Percentiles rank a stretch among this genome's conserved stretches.
Evolutionary conservation across 2,888 invertebrate genomes (phyloP).

Genomic region (Dynastes hyllus): DNA sequence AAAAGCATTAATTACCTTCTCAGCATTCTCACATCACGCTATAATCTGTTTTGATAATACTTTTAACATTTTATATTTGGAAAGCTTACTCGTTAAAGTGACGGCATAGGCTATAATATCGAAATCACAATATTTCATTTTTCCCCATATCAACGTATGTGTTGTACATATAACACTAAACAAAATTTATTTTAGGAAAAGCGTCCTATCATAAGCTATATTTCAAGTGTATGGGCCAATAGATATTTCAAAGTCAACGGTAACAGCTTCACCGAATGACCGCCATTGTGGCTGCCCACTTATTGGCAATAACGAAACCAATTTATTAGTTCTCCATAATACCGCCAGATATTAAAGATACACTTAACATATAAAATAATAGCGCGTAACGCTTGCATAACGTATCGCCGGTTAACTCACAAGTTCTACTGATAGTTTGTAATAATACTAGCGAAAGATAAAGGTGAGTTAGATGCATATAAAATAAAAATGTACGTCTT

Average conservation of each 20-base stretch:
- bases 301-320: conserved; percentile 43
- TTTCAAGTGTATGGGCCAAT: conserved; percentile 36
- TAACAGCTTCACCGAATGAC: conserved; percentile 40
- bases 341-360: conserved; percentile 39
- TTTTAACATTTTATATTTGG: no score
- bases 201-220: conserved; percentile 22
- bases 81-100: no score
- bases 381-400: conserved; percentile 20
- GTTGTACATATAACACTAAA: background rate
- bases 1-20: no score
- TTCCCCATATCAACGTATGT: background rate
- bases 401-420: conserved; percentile 9
- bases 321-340: conserved; percentile 46
- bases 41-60: no score
- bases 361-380: conserved; percentile 46
- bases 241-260: conserved; percentile 44
- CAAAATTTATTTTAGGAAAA: conserved; percentile 18
- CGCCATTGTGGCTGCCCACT: conserved; percentile 44
- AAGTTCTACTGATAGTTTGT: background rate
- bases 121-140: no score
- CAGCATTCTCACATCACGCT: no score
- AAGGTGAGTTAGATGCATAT: background rate
- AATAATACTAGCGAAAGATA: background rate
- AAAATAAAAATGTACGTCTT: background rate
- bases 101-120: no score